Evolutionary conservation across 1,140 invertebrate species (phyloP).

Genomic region (Helicoverpa zea): DNA sequence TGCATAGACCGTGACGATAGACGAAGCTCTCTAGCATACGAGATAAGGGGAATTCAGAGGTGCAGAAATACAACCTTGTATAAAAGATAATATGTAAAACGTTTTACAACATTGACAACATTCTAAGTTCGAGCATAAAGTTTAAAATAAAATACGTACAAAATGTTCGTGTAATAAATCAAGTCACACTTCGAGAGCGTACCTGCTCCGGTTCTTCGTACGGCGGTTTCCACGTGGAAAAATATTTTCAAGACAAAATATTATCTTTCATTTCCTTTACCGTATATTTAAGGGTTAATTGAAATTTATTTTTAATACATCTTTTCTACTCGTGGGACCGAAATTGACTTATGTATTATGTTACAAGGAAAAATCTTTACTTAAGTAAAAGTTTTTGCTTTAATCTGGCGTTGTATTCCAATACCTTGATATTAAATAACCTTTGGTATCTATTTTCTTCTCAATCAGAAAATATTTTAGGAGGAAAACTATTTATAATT

Average conservation of each 20-base stretch:
- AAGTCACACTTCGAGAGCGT: slow-evolving; percentile 7
- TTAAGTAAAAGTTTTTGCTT: no score
- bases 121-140: background rate
- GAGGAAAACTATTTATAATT: no score
- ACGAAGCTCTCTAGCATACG: slow-evolving; percentile 21
- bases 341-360: no score
- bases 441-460: no score
- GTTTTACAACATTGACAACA: slow-evolving; percentile 21
- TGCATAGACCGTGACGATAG: slow-evolving; percentile 51
- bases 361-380: no score
- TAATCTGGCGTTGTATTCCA: no score
- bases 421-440: no score
- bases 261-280: background rate
- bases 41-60: background rate
- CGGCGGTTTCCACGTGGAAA: slow-evolving; percentile 19
- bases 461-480: no score
- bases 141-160: slow-evolving; percentile 35
- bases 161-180: slow-evolving; percentile 33
- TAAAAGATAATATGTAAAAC: background rate
- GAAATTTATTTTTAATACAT: no score
- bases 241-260: slow-evolving; percentile 26
- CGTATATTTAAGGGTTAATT: background rate
- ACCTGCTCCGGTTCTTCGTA: slow-evolving; percentile 6
- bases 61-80: background rate
- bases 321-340: no score